Conservation (phyloP, 2,888 invertebrate genomes). For the Lasioglossum oenotherae region DNA sequence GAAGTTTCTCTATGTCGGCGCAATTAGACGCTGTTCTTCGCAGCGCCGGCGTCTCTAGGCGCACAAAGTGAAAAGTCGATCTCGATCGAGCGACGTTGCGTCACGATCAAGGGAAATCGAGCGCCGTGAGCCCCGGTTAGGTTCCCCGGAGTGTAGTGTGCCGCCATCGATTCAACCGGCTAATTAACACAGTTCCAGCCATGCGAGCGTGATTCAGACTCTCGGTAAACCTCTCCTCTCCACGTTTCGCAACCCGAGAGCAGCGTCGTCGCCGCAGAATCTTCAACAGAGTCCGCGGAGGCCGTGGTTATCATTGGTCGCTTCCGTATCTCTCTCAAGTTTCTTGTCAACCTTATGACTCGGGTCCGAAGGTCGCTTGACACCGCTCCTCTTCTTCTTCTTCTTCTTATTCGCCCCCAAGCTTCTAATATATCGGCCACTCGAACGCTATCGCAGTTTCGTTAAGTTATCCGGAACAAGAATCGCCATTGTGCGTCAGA, state of each 20-base stretch:
- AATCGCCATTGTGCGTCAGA: not conserved
- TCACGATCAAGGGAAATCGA: not conserved
- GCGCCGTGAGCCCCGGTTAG: not conserved
- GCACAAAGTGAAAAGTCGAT: constrained; percentile 20
- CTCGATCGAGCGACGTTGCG: not conserved
- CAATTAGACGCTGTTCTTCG: not conserved
- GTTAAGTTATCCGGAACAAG: constrained; percentile 29
- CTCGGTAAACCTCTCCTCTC: constrained; percentile 24
- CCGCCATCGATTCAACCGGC: constrained; percentile 26
- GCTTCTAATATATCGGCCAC: constrained; percentile 4
- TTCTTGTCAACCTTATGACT: constrained; percentile 61
- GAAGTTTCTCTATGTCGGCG: not conserved
- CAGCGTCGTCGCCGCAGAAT: constrained; percentile 25
- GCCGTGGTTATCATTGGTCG: constrained; percentile 14
- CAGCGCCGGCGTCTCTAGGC: constrained; percentile 6
- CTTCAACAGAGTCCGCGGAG: constrained; percentile 12
- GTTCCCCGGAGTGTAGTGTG: not conserved
- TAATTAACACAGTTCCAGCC: constrained; percentile 51
- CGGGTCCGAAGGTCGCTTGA: constrained; percentile 65
- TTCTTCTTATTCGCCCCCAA: not conserved
- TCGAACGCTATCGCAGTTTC: constrained; percentile 33
- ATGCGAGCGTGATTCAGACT: constrained; percentile 39
- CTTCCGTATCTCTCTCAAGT: constrained; percentile 39
- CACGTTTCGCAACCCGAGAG: constrained; percentile 42
- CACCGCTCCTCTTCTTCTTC: not conserved